Base-by-base conservation (phyloP, 2,113 vertebrate genomes). In the Megaceryle maxima region DNA sequence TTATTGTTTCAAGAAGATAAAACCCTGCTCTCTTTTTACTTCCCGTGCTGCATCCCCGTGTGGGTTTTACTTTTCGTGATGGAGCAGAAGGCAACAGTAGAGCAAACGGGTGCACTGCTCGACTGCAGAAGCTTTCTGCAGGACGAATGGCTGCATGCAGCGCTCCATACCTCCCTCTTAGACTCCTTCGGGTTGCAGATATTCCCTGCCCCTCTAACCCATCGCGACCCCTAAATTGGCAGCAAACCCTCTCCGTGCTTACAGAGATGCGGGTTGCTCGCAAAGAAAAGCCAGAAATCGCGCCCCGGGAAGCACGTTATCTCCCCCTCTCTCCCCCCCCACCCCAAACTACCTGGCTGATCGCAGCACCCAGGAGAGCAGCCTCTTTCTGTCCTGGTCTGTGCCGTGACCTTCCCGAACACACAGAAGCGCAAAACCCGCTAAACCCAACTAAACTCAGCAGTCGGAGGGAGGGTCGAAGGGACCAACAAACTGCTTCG, bases 41-140 rank as follows among this genome's bases (percentile, higher is more conserved):
- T 51, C 20, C 6, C 41, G 16, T 51, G 78, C n/a, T 10, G 50
- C 64, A 48, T 24, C 51, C 57, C 46, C 3, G 16, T 7, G 63
- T 16, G 43, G 63, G 73, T 16, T 94, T 74, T 83, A 51, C 70
- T 74, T 78, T 88, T 87, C 63, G 72, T 89, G 70, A 87, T 69
- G 63, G 83, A 79, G 56, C 43, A 72, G 70, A 67, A 75, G 79
- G 51, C 59, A 80, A 70, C 11, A 44, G 64, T 6, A 50, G 56
- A 73, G 59, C 73, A 51, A 86, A 50, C 1, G 16, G 25, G 59
- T 31, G 60, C 56, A 11, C 77, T 33, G 60, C 80, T 92, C 35
- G 48, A 82, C 86, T 92, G 95, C 94, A 94, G 94, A 46, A 83
- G 83, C 88, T 82, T 85, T 85, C 87, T 79, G 95, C 95, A 93